Evolutionary conservation across 2,888 invertebrate species (phyloP), one percentile per base, ranked within the genome.

Genomic region (Lacanobia oleracea): DNA sequence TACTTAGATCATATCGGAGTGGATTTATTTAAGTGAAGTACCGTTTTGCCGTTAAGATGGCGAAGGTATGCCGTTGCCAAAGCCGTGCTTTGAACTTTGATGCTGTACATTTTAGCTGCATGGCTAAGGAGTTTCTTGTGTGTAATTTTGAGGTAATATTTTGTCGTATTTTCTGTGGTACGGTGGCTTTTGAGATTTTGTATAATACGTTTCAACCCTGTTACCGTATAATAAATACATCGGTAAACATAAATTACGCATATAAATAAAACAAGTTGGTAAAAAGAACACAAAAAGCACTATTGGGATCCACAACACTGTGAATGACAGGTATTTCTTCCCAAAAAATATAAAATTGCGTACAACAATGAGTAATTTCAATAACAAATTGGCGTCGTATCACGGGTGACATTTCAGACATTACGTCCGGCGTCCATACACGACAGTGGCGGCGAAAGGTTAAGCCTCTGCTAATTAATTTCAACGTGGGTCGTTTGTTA

Each of bases 1-100:
- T 85, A 82, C 85, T 87, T 67, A 84, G 88, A 88, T 88, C 75
- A 87, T 88, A 88, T 89, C 88, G 81, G 67, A 81, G 81, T 88
- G 79, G 84, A 88, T 88, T 89, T 89, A 85, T 85, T 79, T 81
- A 85, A 87, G 85, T 79, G 77, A 80, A 80, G 85, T 83, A 84
- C 88, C 85, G 85, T 87, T 88, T 79, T 81, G 74, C 82, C 73
- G 83, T 68, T 81, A 75, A 67, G 66, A 68, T 18, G 79, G 74
- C 53, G 59, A 59, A 76, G 80, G 82, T 71, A 82, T 83, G 86
- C 40, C 61, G 69, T n/a, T 67, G 75, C 70, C 80, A 81, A 78
- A 81, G 84, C 74, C 63, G 73, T 79, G 82, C 81, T 76, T 83
- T 81, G 73, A 82, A 75, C 74, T 77, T 74, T 83, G 75, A 77